Evolutionary conservation across 2,888 invertebrate genomes (phyloP), one percentile per base, ranked within the genome.

Genomic region (Beris chalybata): DNA sequence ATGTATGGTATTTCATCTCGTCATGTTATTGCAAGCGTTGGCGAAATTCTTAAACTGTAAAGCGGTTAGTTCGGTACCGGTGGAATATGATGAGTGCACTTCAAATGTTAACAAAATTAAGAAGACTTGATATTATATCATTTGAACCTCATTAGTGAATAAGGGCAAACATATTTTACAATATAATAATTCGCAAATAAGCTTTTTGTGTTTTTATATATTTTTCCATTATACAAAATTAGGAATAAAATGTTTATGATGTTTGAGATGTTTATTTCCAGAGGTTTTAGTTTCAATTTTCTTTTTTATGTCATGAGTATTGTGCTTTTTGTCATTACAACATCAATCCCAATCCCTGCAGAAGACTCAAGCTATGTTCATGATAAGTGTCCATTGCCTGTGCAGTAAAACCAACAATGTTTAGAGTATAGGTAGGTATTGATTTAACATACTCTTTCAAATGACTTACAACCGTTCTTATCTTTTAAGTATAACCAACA

Each of bases 1-100:
- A 85, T 87, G 80, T 99, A 87, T 83, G 96, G 95, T 71, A 90
- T 99, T 76, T 92, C 91, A 72, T 88, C 95, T 2, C 86, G 86
- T 59, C 88, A 89, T 77, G 88, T 99, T 74, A 86, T 86, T 13
- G 82, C 83, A 64, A 93, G 93, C 48, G 91, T 88, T 7, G 82
- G 83, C 64, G 84, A 84, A 50, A 75, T 92, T 64, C 78, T 91
- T 64, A 85, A 88, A 75, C 76, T 81, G 70, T 83, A 78, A 80
- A 69, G 29, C 7, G 32, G 6, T 9, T 50, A 29, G 12, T 5
- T 22, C 31, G 53, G 13, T 11, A 52, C 9, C 5, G 22, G 52
- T 22, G 1, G 13, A 48, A 48, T 11, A 15, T 53, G 30, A 61
- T 61, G 61, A 15, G 22, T 7, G 50, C 13, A n/a, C 5, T 47